Percentiles rank a stretch among this genome's conserved stretches.
These are phyloP conservation scores for Pyrochroa serraticornis DNA, from an alignment of 2,888 invertebrate genomes.

Conservation along the genomic window DNA sequence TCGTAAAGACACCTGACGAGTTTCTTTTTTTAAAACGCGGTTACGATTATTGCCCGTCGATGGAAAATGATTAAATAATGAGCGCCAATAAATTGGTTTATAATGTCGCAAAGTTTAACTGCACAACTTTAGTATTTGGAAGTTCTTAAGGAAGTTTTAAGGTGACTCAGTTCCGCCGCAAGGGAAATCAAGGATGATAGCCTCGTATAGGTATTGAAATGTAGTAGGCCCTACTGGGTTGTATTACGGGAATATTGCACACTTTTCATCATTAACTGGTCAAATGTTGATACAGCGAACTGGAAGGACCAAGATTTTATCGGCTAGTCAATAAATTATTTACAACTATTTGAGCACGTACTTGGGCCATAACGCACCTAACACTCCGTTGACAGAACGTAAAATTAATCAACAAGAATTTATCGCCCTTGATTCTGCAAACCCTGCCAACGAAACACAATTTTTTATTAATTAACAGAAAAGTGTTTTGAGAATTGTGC, in stretches of 20 bases:
- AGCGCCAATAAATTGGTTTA: slow-evolving; percentile 14
- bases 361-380: not conserved
- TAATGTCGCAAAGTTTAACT: slow-evolving; percentile 16
- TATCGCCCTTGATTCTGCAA: no score
- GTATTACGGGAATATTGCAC: slow-evolving; percentile 44
- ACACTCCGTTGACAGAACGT: no score
- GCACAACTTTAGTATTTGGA: slow-evolving; percentile 14
- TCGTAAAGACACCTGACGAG: not conserved
- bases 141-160: slow-evolving; percentile 27
- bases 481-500: no score
- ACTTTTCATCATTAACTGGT: slow-evolving; percentile 38
- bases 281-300: slow-evolving; percentile 23
- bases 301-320: slow-evolving; percentile 16
- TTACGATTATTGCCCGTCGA: no score
- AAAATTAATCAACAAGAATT: no score
- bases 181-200: slow-evolving; percentile 48
- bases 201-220: slow-evolving; percentile 45
- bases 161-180: slow-evolving; percentile 36
- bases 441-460: no score
- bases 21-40: no score
- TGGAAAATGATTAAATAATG: not conserved
- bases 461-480: no score
- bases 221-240: slow-evolving; percentile 42
- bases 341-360: slow-evolving; percentile 5
- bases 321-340: slow-evolving; percentile 11